phyloP scores from a whole-genome alignment of 2,888 invertebrate genomes.

The Danaus chrysippus region DNA sequence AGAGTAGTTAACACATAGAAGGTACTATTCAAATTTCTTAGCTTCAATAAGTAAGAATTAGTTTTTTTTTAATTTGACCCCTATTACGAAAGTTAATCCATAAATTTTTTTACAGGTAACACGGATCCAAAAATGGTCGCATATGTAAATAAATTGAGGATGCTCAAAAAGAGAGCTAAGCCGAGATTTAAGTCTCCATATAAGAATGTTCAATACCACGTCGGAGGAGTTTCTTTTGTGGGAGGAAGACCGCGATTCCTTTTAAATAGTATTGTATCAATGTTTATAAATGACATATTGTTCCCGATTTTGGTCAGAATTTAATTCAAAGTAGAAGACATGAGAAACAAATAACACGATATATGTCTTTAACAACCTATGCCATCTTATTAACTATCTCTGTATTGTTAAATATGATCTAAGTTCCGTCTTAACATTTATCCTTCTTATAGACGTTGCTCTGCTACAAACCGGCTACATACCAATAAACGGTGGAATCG shows the following conservation, averaged over 20 bases:
- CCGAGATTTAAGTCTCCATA: slow-evolving; percentile 44
- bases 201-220: slow-evolving; percentile 52
- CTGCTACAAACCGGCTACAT: slow-evolving; percentile 58
- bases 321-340: neutral
- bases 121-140: slow-evolving; percentile 56
- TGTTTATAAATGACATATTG: neutral
- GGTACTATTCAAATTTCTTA: too few species aligned
- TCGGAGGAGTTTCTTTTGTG: slow-evolving; percentile 49
- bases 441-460: slow-evolving; percentile 41
- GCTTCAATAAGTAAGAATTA: too few species aligned
- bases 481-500: slow-evolving; percentile 52
- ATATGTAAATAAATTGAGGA: slow-evolving; percentile 50
- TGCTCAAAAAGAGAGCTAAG: slow-evolving; percentile 54
- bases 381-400: too few species aligned
- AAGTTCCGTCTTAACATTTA: slow-evolving; percentile 1
- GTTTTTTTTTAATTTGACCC: neutral
- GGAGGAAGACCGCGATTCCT: slow-evolving; percentile 52
- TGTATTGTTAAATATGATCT: neutral
- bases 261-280: slow-evolving; percentile 45
- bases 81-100: slow-evolving; percentile 10
- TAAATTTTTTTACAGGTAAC: slow-evolving; percentile 47
- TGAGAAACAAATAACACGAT: neutral
- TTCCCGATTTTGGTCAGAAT: neutral
- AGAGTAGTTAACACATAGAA: too few species aligned
- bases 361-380: too few species aligned